These are phyloP conservation scores for Tachuris rubrigastra DNA, from an alignment of 2,113 vertebrate species.

Conservation along the genomic window DNA sequence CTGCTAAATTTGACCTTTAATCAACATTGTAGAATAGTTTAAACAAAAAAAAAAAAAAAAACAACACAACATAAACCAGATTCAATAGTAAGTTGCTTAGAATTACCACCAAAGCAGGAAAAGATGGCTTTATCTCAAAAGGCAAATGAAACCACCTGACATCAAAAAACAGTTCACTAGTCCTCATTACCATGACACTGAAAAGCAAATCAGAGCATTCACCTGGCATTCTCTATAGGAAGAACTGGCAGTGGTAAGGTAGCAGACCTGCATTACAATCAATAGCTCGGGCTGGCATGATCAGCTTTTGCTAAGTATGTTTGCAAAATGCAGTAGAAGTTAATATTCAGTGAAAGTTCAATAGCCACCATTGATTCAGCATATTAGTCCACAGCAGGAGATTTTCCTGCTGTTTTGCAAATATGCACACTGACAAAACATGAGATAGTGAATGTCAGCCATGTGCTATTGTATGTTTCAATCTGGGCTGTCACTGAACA, in stretches of 20 bases:
- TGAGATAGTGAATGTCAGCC: not conserved
- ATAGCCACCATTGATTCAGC: not conserved
- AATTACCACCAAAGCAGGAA: not conserved
- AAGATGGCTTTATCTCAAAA: not conserved
- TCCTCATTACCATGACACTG: not conserved
- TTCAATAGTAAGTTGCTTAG: not conserved
- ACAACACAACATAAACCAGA: not conserved
- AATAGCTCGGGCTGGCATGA: not conserved
- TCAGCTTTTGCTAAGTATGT: not conserved
- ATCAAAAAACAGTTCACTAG: not conserved
- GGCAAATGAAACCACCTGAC: not conserved
- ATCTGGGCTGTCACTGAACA: not conserved
- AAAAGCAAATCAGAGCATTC: not conserved
- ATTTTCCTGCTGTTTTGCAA: not conserved
- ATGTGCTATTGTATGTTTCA: not conserved
- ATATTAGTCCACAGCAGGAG: not conserved
- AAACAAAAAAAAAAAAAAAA: not conserved
- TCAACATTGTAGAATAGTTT: not conserved
- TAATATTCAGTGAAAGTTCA: constrained; percentile 35
- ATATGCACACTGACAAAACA: not conserved
- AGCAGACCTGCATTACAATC: not conserved
- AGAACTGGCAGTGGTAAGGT: not conserved
- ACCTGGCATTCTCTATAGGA: not conserved
- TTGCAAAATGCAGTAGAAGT: not conserved
- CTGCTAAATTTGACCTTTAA: not conserved